Conservation (phyloP, 2,113 vertebrate species). For the Thunnus thynnus region DNA sequence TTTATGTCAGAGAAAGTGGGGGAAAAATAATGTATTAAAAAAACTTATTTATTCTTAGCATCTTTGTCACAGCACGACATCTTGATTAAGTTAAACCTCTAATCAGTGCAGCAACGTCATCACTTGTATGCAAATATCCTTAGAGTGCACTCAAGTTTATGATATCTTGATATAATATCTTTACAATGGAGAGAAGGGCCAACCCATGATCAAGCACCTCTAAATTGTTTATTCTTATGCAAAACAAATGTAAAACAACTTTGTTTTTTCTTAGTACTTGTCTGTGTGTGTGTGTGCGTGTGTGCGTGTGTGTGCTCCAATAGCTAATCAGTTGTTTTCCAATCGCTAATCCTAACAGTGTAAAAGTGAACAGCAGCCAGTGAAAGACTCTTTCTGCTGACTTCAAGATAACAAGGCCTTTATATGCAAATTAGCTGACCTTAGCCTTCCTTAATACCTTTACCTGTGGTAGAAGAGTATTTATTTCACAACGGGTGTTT, state of each 20-base stretch:
- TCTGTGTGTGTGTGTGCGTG: too few relatives aligned
- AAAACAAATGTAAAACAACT: not conserved
- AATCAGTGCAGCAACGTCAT: conserved; percentile 20
- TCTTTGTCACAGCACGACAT: too few relatives aligned
- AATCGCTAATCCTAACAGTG: too few relatives aligned
- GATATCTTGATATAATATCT: not conserved
- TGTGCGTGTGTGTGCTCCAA: too few relatives aligned
- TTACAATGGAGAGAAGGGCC: not conserved
- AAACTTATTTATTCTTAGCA: too few relatives aligned
- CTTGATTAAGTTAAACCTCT: conserved; percentile 35
- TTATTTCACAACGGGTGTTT: not conserved
- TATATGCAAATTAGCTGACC: conserved; percentile 51
- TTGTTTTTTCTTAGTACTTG: too few relatives aligned
- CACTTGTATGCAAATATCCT: conserved; percentile 19
- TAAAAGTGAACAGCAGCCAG: not conserved
- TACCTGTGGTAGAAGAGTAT: not conserved
- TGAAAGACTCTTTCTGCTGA: not conserved
- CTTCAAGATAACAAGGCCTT: conserved; percentile 3
- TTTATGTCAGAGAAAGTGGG: too few relatives aligned
- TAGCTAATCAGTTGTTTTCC: too few relatives aligned
- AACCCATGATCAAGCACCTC: not conserved
- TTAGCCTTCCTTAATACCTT: not conserved
- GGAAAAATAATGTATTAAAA: too few relatives aligned
- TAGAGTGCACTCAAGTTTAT: not conserved
- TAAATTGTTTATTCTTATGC: too few relatives aligned